phyloP scores from a whole-genome alignment of 2,888 invertebrate species.

The Tridacna gigas region DNA sequence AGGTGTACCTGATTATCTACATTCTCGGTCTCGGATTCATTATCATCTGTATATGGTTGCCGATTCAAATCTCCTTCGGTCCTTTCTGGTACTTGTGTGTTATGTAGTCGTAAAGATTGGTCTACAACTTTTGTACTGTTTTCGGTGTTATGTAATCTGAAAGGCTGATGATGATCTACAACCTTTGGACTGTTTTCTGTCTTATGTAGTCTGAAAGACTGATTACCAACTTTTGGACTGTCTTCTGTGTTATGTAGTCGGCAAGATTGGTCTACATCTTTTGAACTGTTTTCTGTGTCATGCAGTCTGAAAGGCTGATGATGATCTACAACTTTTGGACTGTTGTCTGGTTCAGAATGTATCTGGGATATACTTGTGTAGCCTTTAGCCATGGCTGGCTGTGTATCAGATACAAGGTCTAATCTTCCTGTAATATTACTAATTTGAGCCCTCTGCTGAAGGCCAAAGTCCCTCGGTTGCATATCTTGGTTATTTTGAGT shows the following conservation, averaged over 20 bases:
- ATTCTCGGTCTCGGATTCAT: not conserved
- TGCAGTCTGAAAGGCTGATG: too few species aligned
- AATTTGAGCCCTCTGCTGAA: not conserved
- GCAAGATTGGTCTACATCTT: too few species aligned
- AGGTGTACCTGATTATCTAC: not conserved
- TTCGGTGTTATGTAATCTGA: not conserved
- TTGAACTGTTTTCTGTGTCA: too few species aligned
- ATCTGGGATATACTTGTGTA: conserved; percentile 3
- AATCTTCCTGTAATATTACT: not conserved
- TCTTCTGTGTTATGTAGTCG: not conserved
- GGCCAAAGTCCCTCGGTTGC: too few species aligned
- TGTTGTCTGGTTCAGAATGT: not conserved
- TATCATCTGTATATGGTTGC: not conserved
- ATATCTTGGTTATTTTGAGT: not conserved
- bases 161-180: too few species aligned
- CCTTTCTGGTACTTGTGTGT: not conserved
- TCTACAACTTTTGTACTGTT: not conserved
- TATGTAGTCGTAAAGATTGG: not conserved
- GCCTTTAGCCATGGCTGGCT: not conserved
- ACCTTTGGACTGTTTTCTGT: too few species aligned
- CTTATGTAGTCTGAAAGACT: too few species aligned
- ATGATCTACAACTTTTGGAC: too few species aligned
- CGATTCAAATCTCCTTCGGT: not conserved
- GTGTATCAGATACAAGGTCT: not conserved
- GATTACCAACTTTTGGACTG: too few species aligned